Evolutionary conservation across 1,140 invertebrate species (phyloP), one percentile per base, ranked within the genome.

Genomic region (Neuroterus valhalla): DNA sequence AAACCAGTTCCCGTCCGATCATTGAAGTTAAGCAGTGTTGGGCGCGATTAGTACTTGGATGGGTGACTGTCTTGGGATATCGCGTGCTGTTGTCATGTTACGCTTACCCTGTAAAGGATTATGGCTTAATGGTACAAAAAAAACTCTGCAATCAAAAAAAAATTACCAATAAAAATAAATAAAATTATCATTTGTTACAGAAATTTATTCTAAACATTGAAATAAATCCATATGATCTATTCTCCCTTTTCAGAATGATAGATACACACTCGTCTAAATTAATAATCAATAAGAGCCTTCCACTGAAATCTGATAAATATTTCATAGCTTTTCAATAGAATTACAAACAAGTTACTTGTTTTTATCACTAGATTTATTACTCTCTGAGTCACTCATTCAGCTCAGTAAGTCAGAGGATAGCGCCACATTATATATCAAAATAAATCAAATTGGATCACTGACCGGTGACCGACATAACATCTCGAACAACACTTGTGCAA

Each of bases 291-390:
- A 26, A 52, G 5, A 52, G 31, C 31, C 19, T 23, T 62, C 6
- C 31, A 62, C 55, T 62, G 55, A 38, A 62, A 62, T 62, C 55
- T 38, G 26, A 62, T 62, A 62, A 62, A 62, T 62, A 62, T 62
- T 62, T 62, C 55, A 62, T 62, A 62, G 12, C 23, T 15, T 62
- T 62, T 31, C 31, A 62, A 62, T 62, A 31, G 55, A 62, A 52
- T 21, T 52, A 62, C 23, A 62, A 62, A 62, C 55, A 62, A 62
- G 55, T 62, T 12, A 23, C 55, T 62, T 62, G 23, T 62, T 62
- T 38, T 62, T 38, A 62, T 62, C 55, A 62, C 5, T 62, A 14
- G 31, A 62, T 62, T 62, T 62, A 62, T 62, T 26, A n/a, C 55
- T 38, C 23, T 23, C 21, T 6, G 55, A 62, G 55, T 62, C 15